Conservation (phyloP, 2,113 vertebrate genomes). For the Hiodon tergisus region DNA sequence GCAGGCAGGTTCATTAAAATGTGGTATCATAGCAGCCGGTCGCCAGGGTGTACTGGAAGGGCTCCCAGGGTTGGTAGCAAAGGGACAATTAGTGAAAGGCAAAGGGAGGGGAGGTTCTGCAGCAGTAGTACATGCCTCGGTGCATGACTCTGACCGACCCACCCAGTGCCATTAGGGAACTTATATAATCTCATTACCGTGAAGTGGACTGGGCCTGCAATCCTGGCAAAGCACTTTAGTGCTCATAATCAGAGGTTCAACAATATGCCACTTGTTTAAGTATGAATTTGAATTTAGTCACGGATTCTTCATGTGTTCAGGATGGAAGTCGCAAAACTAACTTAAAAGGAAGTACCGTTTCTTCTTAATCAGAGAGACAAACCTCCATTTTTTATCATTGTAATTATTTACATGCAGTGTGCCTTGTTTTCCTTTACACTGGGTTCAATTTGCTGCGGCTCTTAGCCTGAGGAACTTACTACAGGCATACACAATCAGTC, state of each 20-base stretch:
- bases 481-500: too few species aligned
- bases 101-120: neutral
- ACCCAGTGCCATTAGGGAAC: neutral
- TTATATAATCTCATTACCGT: constrained; percentile 7
- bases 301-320: neutral
- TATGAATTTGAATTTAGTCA: neutral
- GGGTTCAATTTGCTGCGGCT: too few species aligned
- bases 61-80: neutral
- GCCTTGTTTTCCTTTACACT: too few species aligned
- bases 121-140: too few species aligned
- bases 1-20: neutral
- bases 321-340: neutral
- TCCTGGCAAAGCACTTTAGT: constrained; percentile 6
- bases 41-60: neutral
- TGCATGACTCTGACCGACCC: too few species aligned
- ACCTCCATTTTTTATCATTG: too few species aligned
- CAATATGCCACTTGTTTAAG: neutral
- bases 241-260: constrained; percentile 7
- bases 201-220: neutral
- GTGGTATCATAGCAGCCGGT: neutral
- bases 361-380: neutral
- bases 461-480: too few species aligned
- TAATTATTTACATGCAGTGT: too few species aligned
- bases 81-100: neutral
- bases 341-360: neutral